A percentile compares a stretch with the other conserved stretches of the same genome.
These are phyloP conservation scores for Colius striatus DNA, from an alignment of 2,113 vertebrate genomes.

Conservation along the genomic window DNA sequence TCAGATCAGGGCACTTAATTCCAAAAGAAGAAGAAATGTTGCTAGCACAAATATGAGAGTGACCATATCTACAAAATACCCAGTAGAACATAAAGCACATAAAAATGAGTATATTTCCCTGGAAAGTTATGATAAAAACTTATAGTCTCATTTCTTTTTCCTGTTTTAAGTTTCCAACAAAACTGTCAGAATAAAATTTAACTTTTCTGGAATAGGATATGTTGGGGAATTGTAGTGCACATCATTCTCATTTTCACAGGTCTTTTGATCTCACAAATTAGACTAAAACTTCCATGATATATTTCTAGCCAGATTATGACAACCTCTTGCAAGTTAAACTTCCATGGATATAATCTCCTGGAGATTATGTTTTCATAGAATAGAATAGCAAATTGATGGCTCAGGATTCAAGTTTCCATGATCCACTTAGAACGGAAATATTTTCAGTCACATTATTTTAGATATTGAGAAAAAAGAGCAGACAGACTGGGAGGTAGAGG, in stretches of 20 bases:
- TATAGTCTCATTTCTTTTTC: neutral
- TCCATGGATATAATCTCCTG: neutral
- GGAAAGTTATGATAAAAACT: neutral
- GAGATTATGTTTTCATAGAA: neutral
- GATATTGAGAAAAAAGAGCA: neutral
- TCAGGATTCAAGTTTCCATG: neutral
- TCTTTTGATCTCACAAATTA: neutral
- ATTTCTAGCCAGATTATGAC: neutral
- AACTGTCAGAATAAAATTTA: neutral
- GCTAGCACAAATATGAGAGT: neutral
- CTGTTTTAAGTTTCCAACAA: neutral
- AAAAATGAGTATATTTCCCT: neutral
- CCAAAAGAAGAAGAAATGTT: neutral
- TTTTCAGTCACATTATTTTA: neutral
- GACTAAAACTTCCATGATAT: neutral
- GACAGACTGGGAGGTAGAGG: fast-evolving
- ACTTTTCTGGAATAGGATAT: neutral
- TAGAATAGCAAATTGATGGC: neutral
- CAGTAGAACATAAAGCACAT: neutral
- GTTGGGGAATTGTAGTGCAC: neutral
- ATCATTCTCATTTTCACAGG: neutral
- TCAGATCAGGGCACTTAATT: neutral
- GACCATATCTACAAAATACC: neutral
- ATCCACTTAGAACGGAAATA: neutral
- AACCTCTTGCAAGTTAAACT: neutral